Evolutionary conservation across 2,113 vertebrate species (phyloP).

Genomic region (Onychorhynchus coronatus): DNA sequence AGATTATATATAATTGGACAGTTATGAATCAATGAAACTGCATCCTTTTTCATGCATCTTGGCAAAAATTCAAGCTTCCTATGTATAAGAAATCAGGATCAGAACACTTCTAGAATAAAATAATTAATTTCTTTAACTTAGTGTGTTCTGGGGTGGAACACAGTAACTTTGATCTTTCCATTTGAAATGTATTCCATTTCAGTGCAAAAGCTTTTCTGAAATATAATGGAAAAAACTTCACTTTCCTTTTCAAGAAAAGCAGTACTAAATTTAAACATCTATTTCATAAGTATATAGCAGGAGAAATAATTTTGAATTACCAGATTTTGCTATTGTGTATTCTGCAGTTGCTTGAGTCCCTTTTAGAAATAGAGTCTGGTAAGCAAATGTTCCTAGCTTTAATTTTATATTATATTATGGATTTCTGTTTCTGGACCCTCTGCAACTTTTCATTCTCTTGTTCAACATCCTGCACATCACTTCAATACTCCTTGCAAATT

Average conservation of each 20-base stretch:
- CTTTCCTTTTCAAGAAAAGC: neutral
- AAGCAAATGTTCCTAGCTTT: neutral
- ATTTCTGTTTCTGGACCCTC: neutral
- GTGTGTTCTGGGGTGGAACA: neutral
- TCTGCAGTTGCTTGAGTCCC: neutral
- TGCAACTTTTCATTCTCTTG: neutral
- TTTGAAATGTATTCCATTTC: conserved; percentile 21
- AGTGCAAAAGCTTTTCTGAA: conserved; percentile 7
- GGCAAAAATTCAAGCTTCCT: conserved; percentile 9
- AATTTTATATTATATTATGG: neutral
- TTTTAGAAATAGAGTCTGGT: neutral
- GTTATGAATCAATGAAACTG: conserved; percentile 28
- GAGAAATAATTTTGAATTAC: conserved; percentile 12
- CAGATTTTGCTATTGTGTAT: neutral
- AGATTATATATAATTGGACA: conserved; percentile 45
- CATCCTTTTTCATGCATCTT: neutral
- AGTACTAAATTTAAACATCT: conserved; percentile 1
- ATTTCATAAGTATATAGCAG: neutral
- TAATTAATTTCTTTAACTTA: neutral
- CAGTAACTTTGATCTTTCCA: neutral
- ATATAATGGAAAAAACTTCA: neutral
- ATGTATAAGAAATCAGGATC: neutral
- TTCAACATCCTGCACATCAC: neutral
- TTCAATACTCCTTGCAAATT: neutral
- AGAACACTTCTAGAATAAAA: neutral